Base-by-base conservation (phyloP, 2,113 vertebrate genomes). In the Brachypteracias leptosomus region DNA sequence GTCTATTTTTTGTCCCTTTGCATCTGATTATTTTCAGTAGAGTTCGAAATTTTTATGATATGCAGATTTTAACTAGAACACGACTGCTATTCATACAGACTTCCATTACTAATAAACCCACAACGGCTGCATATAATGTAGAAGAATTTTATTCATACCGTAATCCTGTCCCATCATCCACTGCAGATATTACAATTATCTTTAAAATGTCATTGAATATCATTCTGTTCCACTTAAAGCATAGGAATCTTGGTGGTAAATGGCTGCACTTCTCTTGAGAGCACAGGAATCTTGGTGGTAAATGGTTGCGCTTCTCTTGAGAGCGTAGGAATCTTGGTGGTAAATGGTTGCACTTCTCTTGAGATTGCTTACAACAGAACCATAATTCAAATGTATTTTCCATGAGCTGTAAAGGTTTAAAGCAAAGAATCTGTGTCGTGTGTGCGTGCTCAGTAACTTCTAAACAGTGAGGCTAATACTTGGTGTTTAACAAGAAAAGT, bases 71-170 rank as follows among this genome's bases (percentile, higher is more conserved):
- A 95, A 91, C 40, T 55, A 74, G 79, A 88, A 78, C 76, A 65
- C 33, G 66, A 86, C 93, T 85, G 78, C 65, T 78, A n/a, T 52
- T 95, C 73, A 55, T 28, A 61, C 54, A 88, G 80, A 57, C 33
- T 80, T 36, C 75, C 92, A 67, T 58, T 87, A 88, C 68, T 47
- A 96, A 90, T 40, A 93, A 95, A 90, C 29, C 49, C 88, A 95
- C 91, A 85, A 72, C 4, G 18, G 71, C 72, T 26, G 2, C 71
- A 66, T 58, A 49, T 54, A 82, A 94, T 11, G n/a, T 93, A 93
- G 92, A 97, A 94, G 81, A 93, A 90, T 89, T 97, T 97, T 97
- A 96, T 96, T 97, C 90, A 93, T 52, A 86, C 76, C 2, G 7
- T 80, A 87, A 94, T 80, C 85, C 84, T 57, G 55, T 85, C 82